Evolutionary conservation across 2,888 invertebrate genomes (phyloP), one percentile per base, ranked within the genome.

Genomic region (Patella depressa): DNA sequence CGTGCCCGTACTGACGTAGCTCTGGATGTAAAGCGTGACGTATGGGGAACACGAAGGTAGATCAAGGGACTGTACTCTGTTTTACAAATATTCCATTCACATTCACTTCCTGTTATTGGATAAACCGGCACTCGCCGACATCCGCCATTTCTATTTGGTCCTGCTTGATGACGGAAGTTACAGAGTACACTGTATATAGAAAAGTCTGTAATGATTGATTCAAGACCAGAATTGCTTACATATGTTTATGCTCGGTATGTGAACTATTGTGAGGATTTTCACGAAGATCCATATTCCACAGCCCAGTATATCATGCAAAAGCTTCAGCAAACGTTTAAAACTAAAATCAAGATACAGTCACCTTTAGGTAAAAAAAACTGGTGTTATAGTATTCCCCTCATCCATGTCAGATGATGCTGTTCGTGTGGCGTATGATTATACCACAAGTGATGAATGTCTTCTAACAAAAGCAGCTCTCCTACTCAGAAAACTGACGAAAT

Each of bases 171-270:
- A n/a, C n/a, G n/a, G n/a, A n/a, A n/a, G n/a, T n/a, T n/a, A n/a
- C n/a, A n/a, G n/a, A n/a, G n/a, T n/a, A n/a, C n/a, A n/a, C n/a
- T n/a, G n/a, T n/a, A 76, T 45, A 53, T 76, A 53, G 55, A 76
- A 17, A 17, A 76, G 19, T 76, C 71, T 15, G 53, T 76, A 19
- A 76, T 72, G 12, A 53, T 19, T 53, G 55, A 76, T 12, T 72
- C 72, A 34, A n/a, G 76, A 54, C 71, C 76, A 53, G 76, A 76
- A 76, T 53, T 76, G 54, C 53, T 76, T 14, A 76, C 29, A 17
- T 72, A 72, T 4, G 53, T 76, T 15, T 72, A 76, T 57, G 53
- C 34, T 53, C 76, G 24, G 15, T 76, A 76, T n/a, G 53, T 76
- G 45, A 53, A 45, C 54, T 55, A 72, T 54, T 76, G 76, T 54